Percentiles rank a stretch among this genome's conserved stretches.
phyloP scores from a whole-genome alignment of 1,140 invertebrate species.

The Drosophila nebulosa region DNA sequence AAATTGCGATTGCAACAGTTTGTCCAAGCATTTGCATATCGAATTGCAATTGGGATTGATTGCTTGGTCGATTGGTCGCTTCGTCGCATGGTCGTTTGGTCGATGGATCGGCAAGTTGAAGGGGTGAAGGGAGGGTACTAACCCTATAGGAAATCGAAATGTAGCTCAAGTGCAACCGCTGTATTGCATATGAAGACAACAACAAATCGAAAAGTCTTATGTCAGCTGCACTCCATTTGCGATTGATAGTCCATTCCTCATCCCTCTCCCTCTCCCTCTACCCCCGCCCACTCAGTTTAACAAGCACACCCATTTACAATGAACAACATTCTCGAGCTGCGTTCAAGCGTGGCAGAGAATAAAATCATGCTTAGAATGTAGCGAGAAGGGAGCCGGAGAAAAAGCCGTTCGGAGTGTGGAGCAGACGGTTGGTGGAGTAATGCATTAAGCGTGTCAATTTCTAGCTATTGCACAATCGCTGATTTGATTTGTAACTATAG shows the following conservation, averaged over 20 bases:
- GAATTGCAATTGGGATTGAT: conserved; percentile 54
- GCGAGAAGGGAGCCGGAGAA: not conserved
- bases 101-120: no score
- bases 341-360: conserved; percentile 56
- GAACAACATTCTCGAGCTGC: conserved; percentile 49
- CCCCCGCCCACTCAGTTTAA: not conserved
- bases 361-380: conserved; percentile 8
- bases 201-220: conserved; percentile 46
- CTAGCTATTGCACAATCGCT: conserved; percentile 68
- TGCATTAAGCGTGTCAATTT: conserved; percentile 73
- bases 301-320: conserved; percentile 14
- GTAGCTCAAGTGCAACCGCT: conserved; percentile 49
- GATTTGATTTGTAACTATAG: conserved; percentile 56
- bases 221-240: conserved; percentile 38
- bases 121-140: not conserved
- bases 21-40: conserved; percentile 68
- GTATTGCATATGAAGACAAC: not conserved
- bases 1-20: conserved; percentile 48
- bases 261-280: not conserved
- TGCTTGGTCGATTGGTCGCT: conserved; percentile 47
- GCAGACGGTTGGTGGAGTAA: not conserved
- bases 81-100: conserved; percentile 29
- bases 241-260: conserved; percentile 15
- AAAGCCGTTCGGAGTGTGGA: not conserved
- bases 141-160: conserved; percentile 1